Base-by-base conservation (phyloP, 64 coral and sea anemone genomes). In the Pocillopora verrucosa region DNA sequence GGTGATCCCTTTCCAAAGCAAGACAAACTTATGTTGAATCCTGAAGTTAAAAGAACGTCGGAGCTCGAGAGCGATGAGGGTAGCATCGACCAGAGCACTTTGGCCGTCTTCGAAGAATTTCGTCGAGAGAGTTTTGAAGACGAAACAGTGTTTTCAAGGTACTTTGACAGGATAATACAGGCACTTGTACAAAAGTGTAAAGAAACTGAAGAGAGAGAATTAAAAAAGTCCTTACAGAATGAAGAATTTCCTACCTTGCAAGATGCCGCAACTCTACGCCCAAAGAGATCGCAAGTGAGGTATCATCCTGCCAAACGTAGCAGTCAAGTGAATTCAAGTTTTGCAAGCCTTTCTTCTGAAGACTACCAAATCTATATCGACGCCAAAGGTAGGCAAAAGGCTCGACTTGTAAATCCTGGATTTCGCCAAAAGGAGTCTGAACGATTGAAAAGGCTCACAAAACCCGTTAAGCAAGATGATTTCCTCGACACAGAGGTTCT, bases 131-230 rank as follows among this genome's bases (percentile, higher is more conserved):
- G 26, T 57, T 72, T 72, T 69, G 86, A 87, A 19, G 92, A 94
- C 72, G 80, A 84, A 69, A 79, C 88, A 10, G 92, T 90, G 1
- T 90, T 83, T 34, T 88, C 92, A 25, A 62, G 69, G 56, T 89
- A 86, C 19, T 78, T 91, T 60, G 93, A 94, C 14, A 73, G 88
- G 75, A 94, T 94, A 60, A 94, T 94, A 61, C 82, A 88, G 86
- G 93, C 89, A 15, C 90, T 94, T 14, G 72, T 94, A 0, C 65
- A 67, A 82, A 94, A 83, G 16, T 94, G 78, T 57, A 45, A 88
- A 69, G 93, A 87, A 87, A 88, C 73, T 34, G 56, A 79, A 10
- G 65, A 37, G 60, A 82, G 79, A 10, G 88, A 73, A 5, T 19
- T 79, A 17, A 1, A 77, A 17, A 41, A 67, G 4, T 80, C 24